Base-by-base conservation (phyloP, 2,888 invertebrate species). In the Ferdinandea cuprea region DNA sequence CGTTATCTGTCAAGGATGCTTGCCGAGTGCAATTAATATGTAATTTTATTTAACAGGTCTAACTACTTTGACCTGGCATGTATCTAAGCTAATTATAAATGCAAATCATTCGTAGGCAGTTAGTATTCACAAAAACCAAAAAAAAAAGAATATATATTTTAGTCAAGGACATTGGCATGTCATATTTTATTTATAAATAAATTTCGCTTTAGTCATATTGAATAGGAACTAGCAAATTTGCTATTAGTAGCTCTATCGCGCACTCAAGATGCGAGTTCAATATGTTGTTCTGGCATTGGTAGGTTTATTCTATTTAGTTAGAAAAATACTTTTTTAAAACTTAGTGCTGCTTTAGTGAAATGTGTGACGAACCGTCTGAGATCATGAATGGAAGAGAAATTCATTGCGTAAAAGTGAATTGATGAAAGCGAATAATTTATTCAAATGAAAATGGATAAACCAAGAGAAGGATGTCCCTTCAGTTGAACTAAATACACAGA, bases 151-250 rank as follows among this genome's bases (percentile, higher is more conserved):
- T 15, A 48, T 1, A 0, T 11, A 17, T 32, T 0, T 15, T 8
- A 28, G 15, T 42, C 50, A 61, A 8, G 17, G 35, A 25, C 44
- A 44, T 9, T 42, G 46, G 68, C 68, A 59, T 21, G 71, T 72
- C 72, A 72, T 61, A 7, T 11, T n/a, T n/a, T n/a, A 15, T 19
- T 65, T 73, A 73, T 21, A 48, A 65, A 73, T 65, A 73, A 48
- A 65, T 63, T 37, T 15, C 28, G 48, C 37, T 37, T 19, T 68
- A 28, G 46, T 40, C 58, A 40, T n/a, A n/a, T 65, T 19, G 17
- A 44, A 37, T 19, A 28, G 17, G 17, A 17, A 17, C 6, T 15
- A 40, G 3, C 19, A 44, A 6, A 42, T 21, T 35, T 44, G 42
- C 11, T 32, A n/a, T 21, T 42, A 46, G 35, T n/a, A 21, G 19